Base-by-base conservation (phyloP, 2,797 vertebrate genomes). In the Hypotaenidia philippensis region DNA sequence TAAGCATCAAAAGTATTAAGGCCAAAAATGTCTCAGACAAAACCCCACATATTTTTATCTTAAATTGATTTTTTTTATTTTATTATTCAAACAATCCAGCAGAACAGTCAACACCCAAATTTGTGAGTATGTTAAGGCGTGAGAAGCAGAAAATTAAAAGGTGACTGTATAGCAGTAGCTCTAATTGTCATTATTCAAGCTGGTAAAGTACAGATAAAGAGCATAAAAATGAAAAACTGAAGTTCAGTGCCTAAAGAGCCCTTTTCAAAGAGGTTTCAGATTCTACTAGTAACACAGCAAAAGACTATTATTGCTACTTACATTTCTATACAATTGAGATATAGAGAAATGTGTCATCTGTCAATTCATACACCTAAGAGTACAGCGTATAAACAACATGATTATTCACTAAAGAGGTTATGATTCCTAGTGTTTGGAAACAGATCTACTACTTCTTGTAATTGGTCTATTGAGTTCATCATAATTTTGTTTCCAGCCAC, bases 121-220 rank as follows among this genome's bases (percentile, higher is more conserved):
- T 55, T 92, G 25, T 27, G 27, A 69, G 14, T 83, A 63, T 27
- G 49, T 65, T 86, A 83, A 76, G 40, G 40, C 40, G 74, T 14
- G 34, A 90, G 80, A 87, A 95, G 36, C 18, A 66, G 80, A 93
- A 96, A 94, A 94, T 80, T 91, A 78, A 89, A 85, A 93, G 75
- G 66, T 81, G 41, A 49, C 27, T 79, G 16, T 52, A 79, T 47
- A 82, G 61, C 9, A 79, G 20, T 41, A 82, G n/a, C 26, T 93
- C 26, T 87, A 95, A 82, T 66, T 88, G 69, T 20, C 55, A 55
- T 83, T 91, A 45, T 71, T 90, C 53, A 86, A 71, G 40, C n/a
- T 78, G 53, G n/a, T n/a, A n/a, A 90, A 83, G 27, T 78, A 71
- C 34, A 91, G 63, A 84, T 47, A 93, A 82, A 87, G n/a, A 88